A percentile compares a stretch with the other conserved stretches of the same genome.
Evolutionary conservation across 2,113 vertebrate genomes (phyloP).

Genomic region (Polypterus senegalus): DNA sequence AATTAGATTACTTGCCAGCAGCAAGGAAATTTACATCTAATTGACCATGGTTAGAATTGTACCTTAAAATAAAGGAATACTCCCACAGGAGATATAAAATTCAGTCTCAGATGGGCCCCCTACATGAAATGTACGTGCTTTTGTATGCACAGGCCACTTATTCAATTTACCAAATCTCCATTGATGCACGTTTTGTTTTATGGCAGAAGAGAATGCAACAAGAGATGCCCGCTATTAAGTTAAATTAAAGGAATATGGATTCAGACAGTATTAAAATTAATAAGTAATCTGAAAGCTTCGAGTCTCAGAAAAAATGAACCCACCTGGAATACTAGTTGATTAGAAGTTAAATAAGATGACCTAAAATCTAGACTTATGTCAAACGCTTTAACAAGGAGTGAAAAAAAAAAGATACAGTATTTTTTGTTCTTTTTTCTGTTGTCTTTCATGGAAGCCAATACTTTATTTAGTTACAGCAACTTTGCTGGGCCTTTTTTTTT

Average conservation of each 20-base stretch:
- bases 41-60: constrained; percentile 24
- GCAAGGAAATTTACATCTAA: constrained; percentile 23
- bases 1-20: constrained; percentile 21
- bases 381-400: constrained; percentile 26
- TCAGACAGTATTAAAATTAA: constrained; percentile 23
- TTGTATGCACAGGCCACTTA: constrained; percentile 19
- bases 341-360: constrained; percentile 46
- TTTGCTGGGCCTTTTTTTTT: too few relatives aligned
- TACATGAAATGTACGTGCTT: constrained; percentile 30
- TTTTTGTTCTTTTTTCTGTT: too few relatives aligned
- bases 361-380: constrained; percentile 35
- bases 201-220: constrained; percentile 20
- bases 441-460: too few relatives aligned
- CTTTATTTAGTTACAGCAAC: too few relatives aligned
- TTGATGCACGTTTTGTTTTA: constrained; percentile 26
- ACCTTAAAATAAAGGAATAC: constrained; percentile 40
- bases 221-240: constrained; percentile 20
- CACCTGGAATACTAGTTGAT: constrained; percentile 41
- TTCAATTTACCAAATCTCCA: constrained; percentile 27
- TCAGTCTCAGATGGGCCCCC: constrained; percentile 30
- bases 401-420: too few relatives aligned
- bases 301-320: constrained; percentile 24
- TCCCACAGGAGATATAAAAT: constrained; percentile 27
- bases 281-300: constrained; percentile 21
- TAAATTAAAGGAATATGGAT: constrained; percentile 26